Base-by-base conservation (phyloP, 2,797 vertebrate genomes). In the Manis javanica region DNA sequence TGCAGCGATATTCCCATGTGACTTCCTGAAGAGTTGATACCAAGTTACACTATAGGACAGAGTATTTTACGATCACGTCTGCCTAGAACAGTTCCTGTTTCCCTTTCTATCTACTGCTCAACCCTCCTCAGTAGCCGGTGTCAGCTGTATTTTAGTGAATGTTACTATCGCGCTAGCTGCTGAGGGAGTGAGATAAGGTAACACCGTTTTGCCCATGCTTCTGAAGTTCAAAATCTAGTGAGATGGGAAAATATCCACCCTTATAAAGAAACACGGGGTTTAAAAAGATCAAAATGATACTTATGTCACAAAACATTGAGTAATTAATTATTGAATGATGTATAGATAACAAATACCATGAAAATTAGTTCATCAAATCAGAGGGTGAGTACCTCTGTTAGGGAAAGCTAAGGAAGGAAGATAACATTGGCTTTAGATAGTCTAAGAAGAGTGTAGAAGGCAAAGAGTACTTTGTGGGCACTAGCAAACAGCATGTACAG, bases 211-310 rank as follows among this genome's bases (percentile, higher is more conserved):
- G 9, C 37, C 34, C 23, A 23, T 59, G n/a, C 55, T 68, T 31
- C 72, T 87, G 63, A 93, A 93, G 37, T 68, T 82, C 42, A 91
- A 31, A 95, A 66, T 82, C 29, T 79, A 85, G 31, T 87, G 42
- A 49, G 55, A 49, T 69, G 59, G 72, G 66, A 94, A 79, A 61
- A 31, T 61, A 53, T 61, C 34, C 31, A 94, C 34, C 39, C 26
- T 78, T 78, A 34, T 15, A 94, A 88, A 82, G 68, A 75, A 92
- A 71, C 7, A 46, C n/a, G 49, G 64, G 18, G 5, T 95, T 87
- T 53, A 16, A 91, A 83, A 89, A 79, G 46, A 92, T 42, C 37
- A 90, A 68, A 29, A 66, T 78, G 46, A 23, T 63, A 61, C 1
- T 3, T 34, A 53, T 90, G 24, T 37, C 46, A 74, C 11, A 21